Conservation (phyloP, 2,113 vertebrate genomes). For the Cheirogaleus medius region DNA sequence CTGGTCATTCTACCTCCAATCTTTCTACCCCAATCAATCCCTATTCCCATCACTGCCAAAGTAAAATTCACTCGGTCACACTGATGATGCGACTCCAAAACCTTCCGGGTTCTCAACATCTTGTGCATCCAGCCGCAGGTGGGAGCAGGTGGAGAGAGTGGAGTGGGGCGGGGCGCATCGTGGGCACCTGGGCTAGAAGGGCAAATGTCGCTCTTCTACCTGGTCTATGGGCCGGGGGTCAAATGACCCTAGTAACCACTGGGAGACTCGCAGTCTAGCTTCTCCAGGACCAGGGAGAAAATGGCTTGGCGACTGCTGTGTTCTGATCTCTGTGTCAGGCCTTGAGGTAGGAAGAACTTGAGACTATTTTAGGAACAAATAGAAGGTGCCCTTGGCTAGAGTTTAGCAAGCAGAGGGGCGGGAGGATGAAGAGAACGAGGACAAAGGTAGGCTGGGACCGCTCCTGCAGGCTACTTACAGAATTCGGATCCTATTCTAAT, state of each 20-base stretch:
- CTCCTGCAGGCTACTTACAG: not conserved
- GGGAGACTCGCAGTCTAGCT: too few species aligned
- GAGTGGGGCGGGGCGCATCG: rapidly evolving
- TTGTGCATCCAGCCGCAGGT: rapidly evolving
- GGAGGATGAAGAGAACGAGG: rapidly evolving
- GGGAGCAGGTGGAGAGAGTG: too few species aligned
- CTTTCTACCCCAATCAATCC: not conserved
- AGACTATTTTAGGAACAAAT: not conserved
- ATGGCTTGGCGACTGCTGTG: not conserved
- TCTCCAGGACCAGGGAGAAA: not conserved
- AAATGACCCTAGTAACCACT: too few species aligned
- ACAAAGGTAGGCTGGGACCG: not conserved
- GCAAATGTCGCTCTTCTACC: rapidly evolving
- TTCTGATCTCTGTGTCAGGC: not conserved
- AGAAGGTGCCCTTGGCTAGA: not conserved
- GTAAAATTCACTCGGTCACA: not conserved
- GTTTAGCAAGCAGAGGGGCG: rapidly evolving
- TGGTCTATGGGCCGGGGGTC: not conserved
- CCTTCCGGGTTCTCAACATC: rapidly evolving
- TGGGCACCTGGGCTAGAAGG: not conserved
- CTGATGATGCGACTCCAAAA: too few species aligned
- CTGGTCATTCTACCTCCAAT: not conserved
- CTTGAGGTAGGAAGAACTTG: not conserved
- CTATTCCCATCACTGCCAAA: not conserved
- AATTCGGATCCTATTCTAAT: not conserved